Conservation (phyloP, 2,797 vertebrate species). For the Paramormyrops hopkinsi region DNA sequence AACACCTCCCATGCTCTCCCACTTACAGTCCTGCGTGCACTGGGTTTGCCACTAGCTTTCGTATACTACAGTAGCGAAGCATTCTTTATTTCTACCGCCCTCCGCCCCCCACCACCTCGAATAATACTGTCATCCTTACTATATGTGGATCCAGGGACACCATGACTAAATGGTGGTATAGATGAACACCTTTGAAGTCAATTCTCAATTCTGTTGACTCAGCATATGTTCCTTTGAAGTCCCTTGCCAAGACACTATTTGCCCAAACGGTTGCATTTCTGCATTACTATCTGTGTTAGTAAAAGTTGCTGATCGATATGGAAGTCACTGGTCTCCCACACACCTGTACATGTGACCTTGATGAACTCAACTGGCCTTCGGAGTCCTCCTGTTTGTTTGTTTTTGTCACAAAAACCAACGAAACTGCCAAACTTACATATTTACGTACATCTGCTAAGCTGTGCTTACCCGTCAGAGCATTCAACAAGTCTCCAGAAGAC, state of each 20-base stretch:
- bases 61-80: neutral
- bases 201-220: neutral
- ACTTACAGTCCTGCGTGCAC: neutral
- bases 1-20: neutral
- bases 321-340: neutral
- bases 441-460: neutral
- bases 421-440: neutral
- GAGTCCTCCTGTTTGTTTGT: neutral
- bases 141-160: neutral
- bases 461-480: neutral
- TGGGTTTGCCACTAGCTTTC: neutral
- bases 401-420: neutral
- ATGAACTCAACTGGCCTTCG: neutral
- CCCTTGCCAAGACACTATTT: neutral
- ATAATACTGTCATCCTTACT: neutral
- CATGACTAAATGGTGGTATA: neutral
- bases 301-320: neutral
- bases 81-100: neutral
- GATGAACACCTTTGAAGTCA: neutral
- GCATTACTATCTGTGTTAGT: neutral
- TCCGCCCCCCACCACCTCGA: neutral
- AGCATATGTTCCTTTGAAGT: neutral
- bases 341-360: neutral
- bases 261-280: neutral
- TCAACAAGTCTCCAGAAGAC: conserved; percentile 1